These are phyloP conservation scores for Sakesphorus luctuosus DNA, from an alignment of 2,113 vertebrate species.

Conservation along the genomic window DNA sequence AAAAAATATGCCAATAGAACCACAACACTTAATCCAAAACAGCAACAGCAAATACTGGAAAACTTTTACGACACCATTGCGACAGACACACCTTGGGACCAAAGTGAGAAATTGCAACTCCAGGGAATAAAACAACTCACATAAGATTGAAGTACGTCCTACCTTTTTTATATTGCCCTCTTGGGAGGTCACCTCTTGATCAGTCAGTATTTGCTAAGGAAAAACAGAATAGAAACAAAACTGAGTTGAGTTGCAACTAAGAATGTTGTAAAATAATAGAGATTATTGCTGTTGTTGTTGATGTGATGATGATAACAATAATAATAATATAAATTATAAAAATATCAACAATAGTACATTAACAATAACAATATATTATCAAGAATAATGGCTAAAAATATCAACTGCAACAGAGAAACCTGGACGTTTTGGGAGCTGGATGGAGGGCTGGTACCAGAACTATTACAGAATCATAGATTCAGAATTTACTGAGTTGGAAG, in stretches of 20 bases:
- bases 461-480: background rate
- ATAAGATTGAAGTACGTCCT: constrained; percentile 43
- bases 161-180: constrained; percentile 94
- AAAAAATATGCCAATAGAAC: background rate
- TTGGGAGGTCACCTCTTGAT: constrained; percentile 83
- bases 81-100: background rate
- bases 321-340: background rate
- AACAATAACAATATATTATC: background rate
- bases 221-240: background rate
- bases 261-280: background rate
- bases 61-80: rapidly evolving
- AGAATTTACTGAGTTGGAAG: background rate
- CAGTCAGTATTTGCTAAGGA: constrained; percentile 86
- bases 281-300: background rate
- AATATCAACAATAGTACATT: background rate
- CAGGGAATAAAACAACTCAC: background rate
- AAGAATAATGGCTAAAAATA: background rate
- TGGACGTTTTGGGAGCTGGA: rapidly evolving
- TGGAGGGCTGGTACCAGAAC: background rate
- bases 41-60: background rate
- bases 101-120: background rate
- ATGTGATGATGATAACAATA: rapidly evolving
- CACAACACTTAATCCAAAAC: background rate
- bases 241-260: background rate
- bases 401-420: background rate